These are phyloP conservation scores for Limnephilus lunatus DNA, from an alignment of 2,888 invertebrate species.

Conservation along the genomic window DNA sequence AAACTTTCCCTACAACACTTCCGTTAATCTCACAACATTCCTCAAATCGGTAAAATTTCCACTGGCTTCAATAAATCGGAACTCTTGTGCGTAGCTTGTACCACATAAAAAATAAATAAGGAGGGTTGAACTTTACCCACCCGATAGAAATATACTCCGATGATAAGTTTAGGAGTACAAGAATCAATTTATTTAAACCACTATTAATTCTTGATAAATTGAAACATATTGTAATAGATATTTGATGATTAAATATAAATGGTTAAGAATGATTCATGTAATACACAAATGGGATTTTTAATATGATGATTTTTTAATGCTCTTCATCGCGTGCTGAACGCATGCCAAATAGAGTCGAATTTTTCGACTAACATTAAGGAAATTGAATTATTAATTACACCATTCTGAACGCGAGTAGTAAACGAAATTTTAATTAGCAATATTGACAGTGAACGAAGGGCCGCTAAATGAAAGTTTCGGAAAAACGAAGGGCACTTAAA, in stretches of 20 bases:
- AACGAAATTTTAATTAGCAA: slow-evolving; percentile 16
- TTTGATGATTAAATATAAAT: background rate
- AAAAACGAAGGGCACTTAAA: background rate
- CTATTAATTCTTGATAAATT: background rate
- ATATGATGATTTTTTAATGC: background rate
- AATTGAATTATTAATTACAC: slow-evolving; percentile 5
- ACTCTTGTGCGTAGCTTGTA: background rate
- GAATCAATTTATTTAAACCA: background rate
- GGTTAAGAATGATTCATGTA: background rate
- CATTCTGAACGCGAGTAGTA: background rate
- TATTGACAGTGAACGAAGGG: background rate
- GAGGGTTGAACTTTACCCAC: no score
- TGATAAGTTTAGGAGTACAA: no score
- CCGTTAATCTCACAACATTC: background rate
- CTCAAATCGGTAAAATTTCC: background rate
- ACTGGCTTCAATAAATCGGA: background rate
- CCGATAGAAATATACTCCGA: no score
- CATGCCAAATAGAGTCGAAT: background rate
- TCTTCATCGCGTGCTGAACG: slow-evolving; percentile 14
- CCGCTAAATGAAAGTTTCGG: background rate
- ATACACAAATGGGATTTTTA: background rate
- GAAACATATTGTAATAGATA: background rate
- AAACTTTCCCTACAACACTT: background rate
- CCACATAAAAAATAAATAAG: background rate
- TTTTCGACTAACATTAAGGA: background rate